These are phyloP conservation scores for Pollenia griseotomentosa DNA, from an alignment of 2,888 invertebrate species.

Conservation along the genomic window DNA sequence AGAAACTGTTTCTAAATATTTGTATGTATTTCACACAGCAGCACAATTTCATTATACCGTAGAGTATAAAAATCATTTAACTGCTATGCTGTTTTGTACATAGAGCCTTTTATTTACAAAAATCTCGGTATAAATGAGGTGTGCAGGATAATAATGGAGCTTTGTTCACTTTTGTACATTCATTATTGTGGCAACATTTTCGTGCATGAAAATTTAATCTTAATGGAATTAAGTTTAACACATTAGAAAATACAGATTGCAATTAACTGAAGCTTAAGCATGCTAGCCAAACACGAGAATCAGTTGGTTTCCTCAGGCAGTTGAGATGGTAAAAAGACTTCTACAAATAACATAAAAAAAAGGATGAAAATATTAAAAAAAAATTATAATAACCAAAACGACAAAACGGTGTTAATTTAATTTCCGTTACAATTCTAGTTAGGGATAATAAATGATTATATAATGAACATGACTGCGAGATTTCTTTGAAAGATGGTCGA, in stretches of 20 bases:
- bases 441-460: slow-evolving; percentile 57
- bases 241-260: slow-evolving; percentile 44
- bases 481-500: too few relatives aligned
- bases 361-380: neutral
- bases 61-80: neutral
- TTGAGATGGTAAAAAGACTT: too few relatives aligned
- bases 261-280: neutral
- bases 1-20: too few relatives aligned
- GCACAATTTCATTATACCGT: too few relatives aligned
- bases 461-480: too few relatives aligned
- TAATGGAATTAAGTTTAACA: slow-evolving; percentile 66
- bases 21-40: too few relatives aligned
- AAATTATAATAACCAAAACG: slow-evolving; percentile 16
- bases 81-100: neutral
- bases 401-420: slow-evolving; percentile 55
- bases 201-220: slow-evolving; percentile 60
- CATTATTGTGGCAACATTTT: slow-evolving; percentile 20
- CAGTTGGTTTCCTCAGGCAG: too few relatives aligned
- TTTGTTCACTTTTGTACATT: slow-evolving; percentile 6
- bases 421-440: slow-evolving; percentile 50
- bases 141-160: slow-evolving; percentile 5
- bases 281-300: neutral
- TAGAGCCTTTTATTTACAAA: neutral
- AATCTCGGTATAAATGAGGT: slow-evolving; percentile 19
- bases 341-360: too few relatives aligned